These are phyloP conservation scores for Lerista edwardsae DNA, from an alignment of 2,797 vertebrate genomes.

Conservation along the genomic window DNA sequence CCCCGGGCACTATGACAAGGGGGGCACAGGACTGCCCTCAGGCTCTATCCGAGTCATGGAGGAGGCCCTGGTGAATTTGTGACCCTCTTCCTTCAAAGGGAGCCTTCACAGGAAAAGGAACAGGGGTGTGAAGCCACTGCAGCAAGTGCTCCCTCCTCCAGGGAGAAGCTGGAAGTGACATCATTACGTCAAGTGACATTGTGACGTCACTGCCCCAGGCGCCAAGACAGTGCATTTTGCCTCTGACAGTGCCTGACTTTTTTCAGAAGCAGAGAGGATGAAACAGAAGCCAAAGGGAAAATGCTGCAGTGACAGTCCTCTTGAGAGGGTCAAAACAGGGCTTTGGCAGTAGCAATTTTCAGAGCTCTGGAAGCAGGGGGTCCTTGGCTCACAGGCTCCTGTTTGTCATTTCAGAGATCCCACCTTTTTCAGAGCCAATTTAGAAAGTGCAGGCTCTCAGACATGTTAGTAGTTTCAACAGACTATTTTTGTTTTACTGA, in stretches of 20 bases:
- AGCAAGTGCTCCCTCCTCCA: no score
- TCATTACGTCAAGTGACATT: no score
- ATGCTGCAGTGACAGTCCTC: background rate
- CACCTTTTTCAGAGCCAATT: background rate
- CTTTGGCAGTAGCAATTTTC: background rate
- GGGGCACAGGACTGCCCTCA: no score
- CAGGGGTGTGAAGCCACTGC: no score
- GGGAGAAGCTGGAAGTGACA: no score
- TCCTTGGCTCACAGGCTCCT: background rate
- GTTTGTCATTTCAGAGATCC: background rate
- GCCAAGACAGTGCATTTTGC: no score
- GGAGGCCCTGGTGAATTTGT: no score
- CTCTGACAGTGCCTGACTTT: background rate
- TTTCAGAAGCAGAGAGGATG: background rate
- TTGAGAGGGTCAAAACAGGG: background rate
- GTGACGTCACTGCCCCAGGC: no score
- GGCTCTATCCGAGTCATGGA: no score
- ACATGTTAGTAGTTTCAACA: background rate
- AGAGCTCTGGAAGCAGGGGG: background rate
- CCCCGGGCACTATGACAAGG: no score
- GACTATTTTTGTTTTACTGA: background rate
- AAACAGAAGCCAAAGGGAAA: background rate
- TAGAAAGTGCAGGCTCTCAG: background rate
- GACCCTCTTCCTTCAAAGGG: no score
- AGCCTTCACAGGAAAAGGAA: no score